Base-by-base conservation (phyloP, 2,797 vertebrate genomes). In the Channallabes apus region DNA sequence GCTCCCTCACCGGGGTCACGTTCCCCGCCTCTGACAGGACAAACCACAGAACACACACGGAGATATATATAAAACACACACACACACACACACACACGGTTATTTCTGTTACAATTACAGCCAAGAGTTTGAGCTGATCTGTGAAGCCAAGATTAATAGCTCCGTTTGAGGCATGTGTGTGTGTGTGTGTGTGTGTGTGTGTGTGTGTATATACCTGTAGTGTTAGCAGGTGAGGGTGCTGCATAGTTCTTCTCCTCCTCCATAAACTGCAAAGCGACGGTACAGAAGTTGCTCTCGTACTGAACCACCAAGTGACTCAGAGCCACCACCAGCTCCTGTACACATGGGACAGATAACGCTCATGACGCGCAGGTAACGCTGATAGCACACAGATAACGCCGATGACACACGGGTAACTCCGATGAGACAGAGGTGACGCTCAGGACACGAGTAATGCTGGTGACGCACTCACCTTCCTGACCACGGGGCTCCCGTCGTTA, bases 211-310 rank as follows among this genome's bases (percentile, higher is more conserved):
- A 12, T 88, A 98, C 98, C 98, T 92, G 96, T 87, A 59, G 96
- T 92, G 92, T 92, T 92, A 54, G 97, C 97, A 2, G 97, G 97
- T 6, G 98, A 98, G 0, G 96, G 96, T 15, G 97, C 93, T 0
- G 95, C 94, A 86, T 99, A 99, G 92, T 97, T 99, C 94, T 98
- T 99, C 90, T 99, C 98, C 89, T 99, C 98, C 51, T 99, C 98
- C 90, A 99, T 99, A 90, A 99, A 99, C 93, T 99, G 98, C 85
- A 99, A 93, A 56, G 98, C 98, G 8, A 99, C 98, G 0, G 98
- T 99, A 87, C 98, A 99, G 94, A 99, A 99, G 88, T 99, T 99
- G 92, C 97, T 99, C 91, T 99, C 98, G 0, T 99, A 99, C 83
- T 99, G 98, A 68, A 98, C 96, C 58, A 99, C 98, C 8, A 99